A percentile compares a stretch with the other conserved stretches of the same genome.
Conservation (phyloP, 2,888 invertebrate species). For the Oxyscelio sp. region DNA sequence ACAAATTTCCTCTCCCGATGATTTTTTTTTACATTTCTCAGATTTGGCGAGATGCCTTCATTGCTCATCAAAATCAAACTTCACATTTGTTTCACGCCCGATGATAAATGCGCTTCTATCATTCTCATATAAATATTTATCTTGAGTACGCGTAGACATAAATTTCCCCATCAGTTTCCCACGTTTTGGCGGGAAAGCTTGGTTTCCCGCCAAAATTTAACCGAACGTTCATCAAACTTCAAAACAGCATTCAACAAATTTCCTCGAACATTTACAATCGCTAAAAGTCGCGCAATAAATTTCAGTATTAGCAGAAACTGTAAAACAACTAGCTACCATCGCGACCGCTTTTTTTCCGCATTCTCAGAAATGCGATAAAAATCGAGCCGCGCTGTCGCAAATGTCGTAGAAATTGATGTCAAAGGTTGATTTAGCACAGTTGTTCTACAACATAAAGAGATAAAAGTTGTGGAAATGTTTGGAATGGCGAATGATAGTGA, state of each 20-base stretch:
- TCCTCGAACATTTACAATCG: not conserved
- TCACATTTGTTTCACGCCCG: not conserved
- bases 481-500: constrained; percentile 52
- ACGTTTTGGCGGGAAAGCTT: too few relatives aligned
- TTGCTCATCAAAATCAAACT: not conserved
- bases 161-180: too few relatives aligned
- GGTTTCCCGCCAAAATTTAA: not conserved
- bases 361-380: constrained; percentile 2
- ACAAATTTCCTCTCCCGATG: too few relatives aligned
- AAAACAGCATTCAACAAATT: not conserved
- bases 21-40: too few relatives aligned
- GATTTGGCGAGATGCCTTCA: not conserved
- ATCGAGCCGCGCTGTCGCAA: not conserved
- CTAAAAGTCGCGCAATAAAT: too few relatives aligned
- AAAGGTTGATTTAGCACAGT: constrained; percentile 50
- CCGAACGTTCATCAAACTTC: not conserved
- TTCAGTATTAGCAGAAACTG: too few relatives aligned
- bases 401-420: constrained; percentile 50
- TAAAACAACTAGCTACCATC: too few relatives aligned
- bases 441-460: constrained; percentile 49
- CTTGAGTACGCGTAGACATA: too few relatives aligned
- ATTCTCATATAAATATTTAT: not conserved
- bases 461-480: constrained; percentile 57
- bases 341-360: too few relatives aligned
- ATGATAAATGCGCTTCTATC: not conserved